These are phyloP conservation scores for Aricia artaxerxes DNA, from an alignment of 2,888 invertebrate genomes.

Conservation along the genomic window DNA sequence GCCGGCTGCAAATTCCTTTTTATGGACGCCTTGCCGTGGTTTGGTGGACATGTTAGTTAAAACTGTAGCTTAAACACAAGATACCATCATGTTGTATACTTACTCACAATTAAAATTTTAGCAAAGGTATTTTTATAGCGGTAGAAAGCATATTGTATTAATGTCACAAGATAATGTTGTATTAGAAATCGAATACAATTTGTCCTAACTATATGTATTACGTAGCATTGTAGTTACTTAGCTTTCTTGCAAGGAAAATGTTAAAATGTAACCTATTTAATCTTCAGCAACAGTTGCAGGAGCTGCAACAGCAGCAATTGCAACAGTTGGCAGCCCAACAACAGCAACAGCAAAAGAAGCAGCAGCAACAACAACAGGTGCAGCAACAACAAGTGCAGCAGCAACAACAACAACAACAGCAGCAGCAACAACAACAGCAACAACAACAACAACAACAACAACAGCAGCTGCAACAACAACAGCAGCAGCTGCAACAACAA, in stretches of 20 bases:
- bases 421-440: slow-evolving; percentile 59
- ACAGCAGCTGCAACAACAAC: slow-evolving; percentile 55
- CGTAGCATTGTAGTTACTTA: neutral
- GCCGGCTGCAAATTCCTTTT: slow-evolving; percentile 83
- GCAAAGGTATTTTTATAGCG: neutral
- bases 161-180: neutral
- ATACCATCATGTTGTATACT: neutral
- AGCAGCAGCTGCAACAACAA: slow-evolving; percentile 57
- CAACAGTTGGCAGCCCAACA: slow-evolving; percentile 60
- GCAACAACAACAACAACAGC: slow-evolving; percentile 53
- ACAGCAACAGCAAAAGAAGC: slow-evolving; percentile 50
- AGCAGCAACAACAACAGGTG: slow-evolving; percentile 51
- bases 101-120: neutral
- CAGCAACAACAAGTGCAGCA: slow-evolving; percentile 61
- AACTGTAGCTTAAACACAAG: slow-evolving; percentile 40
- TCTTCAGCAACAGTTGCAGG: slow-evolving; percentile 51
- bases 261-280: slow-evolving; percentile 42
- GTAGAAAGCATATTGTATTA: neutral
- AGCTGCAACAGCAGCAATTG: slow-evolving; percentile 58
- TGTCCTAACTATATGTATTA: neutral
- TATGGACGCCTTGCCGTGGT: slow-evolving; percentile 67
- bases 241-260: slow-evolving; percentile 29
- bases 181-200: neutral
- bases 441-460: slow-evolving; percentile 63
- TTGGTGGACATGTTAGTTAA: slow-evolving; percentile 60